Evolutionary conservation across 2,888 invertebrate species (phyloP).

Genomic region (Troides oblongomaculatus): DNA sequence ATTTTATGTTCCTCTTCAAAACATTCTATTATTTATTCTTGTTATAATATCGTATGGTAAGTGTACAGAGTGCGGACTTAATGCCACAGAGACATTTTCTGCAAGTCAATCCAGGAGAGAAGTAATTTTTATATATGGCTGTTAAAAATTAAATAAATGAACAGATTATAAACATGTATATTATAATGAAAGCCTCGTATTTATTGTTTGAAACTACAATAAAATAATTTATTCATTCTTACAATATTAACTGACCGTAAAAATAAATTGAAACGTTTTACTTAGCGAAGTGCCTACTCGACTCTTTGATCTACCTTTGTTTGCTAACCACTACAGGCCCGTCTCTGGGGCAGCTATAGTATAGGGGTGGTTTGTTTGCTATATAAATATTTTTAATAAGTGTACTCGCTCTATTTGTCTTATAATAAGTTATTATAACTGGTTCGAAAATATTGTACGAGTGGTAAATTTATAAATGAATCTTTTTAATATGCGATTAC

Average conservation of each 20-base stretch:
- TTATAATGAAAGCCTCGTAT: too few species aligned
- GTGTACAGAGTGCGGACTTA: too few species aligned
- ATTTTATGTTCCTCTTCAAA: too few species aligned
- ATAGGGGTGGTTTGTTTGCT: constrained; percentile 56
- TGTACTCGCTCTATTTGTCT: constrained; percentile 59
- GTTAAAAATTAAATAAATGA: too few species aligned
- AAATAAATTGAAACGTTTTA: constrained; percentile 24
- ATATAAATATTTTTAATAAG: constrained; percentile 71
- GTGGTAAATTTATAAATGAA: constrained; percentile 24
- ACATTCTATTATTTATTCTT: too few species aligned
- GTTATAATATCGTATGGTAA: too few species aligned
- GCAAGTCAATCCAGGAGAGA: too few species aligned
- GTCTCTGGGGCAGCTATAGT: constrained; percentile 43
- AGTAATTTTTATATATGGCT: too few species aligned
- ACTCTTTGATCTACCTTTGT: constrained; percentile 66
- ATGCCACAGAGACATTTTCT: too few species aligned
- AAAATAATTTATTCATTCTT: not conserved
- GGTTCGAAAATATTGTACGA: constrained; percentile 29
- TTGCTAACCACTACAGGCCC: constrained; percentile 59
- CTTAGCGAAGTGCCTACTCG: constrained; percentile 27
- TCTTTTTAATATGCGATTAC: constrained; percentile 32
- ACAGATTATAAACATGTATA: too few species aligned
- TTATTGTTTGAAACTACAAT: too few species aligned
- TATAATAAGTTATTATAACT: constrained; percentile 58
- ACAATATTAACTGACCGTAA: not conserved